These are phyloP conservation scores for Stenoptilia bipunctidactyla DNA, from an alignment of 2,888 invertebrate species.

Conservation along the genomic window DNA sequence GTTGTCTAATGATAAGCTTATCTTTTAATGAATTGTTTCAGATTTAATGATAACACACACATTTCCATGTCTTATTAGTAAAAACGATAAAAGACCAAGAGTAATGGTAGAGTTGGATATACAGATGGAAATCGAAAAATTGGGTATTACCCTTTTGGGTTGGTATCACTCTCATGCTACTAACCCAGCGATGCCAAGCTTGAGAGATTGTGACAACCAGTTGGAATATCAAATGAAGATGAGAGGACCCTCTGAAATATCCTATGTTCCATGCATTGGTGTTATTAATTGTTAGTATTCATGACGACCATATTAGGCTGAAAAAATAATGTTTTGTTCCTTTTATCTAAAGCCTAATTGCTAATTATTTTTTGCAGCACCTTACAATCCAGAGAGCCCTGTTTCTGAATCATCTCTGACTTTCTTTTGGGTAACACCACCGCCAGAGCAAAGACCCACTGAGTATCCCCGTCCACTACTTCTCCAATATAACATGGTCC, in stretches of 20 bases:
- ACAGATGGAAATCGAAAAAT: slow-evolving; percentile 84
- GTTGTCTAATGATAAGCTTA: too few species aligned
- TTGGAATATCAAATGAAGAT: slow-evolving; percentile 95
- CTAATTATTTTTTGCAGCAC: slow-evolving; percentile 70
- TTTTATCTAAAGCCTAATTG: not conserved
- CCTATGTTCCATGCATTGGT: slow-evolving; percentile 94
- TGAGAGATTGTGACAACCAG: slow-evolving; percentile 91
- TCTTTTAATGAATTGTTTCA: slow-evolving; percentile 57
- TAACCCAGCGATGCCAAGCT: slow-evolving; percentile 88
- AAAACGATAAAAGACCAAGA: slow-evolving; percentile 83
- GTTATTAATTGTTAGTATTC: slow-evolving; percentile 87
- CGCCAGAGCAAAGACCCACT: slow-evolving; percentile 90
- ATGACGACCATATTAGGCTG: slow-evolving; percentile 1
- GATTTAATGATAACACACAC: slow-evolving; percentile 89
- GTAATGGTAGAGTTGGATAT: slow-evolving; percentile 85
- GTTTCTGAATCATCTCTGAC: slow-evolving; percentile 86
- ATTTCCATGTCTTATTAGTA: slow-evolving; percentile 88
- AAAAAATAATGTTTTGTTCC: too few species aligned
- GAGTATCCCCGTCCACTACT: slow-evolving; percentile 95
- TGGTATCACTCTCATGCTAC: slow-evolving; percentile 97
- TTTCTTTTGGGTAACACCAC: slow-evolving; percentile 96
- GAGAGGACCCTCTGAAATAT: slow-evolving; percentile 91
- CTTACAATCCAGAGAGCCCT: slow-evolving; percentile 84
- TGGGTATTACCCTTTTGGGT: slow-evolving; percentile 86
- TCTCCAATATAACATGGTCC: slow-evolving; percentile 86